Percentiles rank a stretch among this genome's conserved stretches.
Evolutionary conservation across 2,888 invertebrate species (phyloP).

Genomic region (Keiferia lycopersicella): DNA sequence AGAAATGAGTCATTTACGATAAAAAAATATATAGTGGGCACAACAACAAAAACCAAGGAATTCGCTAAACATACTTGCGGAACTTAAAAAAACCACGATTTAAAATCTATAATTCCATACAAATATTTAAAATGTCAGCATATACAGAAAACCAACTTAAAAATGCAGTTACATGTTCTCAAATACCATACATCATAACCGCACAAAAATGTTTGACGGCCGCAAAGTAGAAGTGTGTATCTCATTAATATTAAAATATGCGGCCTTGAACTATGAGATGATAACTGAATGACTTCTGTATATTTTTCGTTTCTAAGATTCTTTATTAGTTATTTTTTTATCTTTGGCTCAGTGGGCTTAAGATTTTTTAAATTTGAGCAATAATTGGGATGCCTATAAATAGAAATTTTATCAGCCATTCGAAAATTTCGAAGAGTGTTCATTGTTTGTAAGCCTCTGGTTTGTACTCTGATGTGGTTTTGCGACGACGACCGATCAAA

Average conservation of each 20-base stretch:
- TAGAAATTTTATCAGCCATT: not conserved
- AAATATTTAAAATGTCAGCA: constrained; percentile 14
- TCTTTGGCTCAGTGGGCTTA: not conserved
- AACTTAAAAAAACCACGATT: not conserved
- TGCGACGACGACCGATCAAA: too few species aligned
- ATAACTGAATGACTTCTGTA: constrained; percentile 18
- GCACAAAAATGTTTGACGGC: not conserved
- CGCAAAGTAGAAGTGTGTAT: constrained; percentile 14
- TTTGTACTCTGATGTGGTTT: too few species aligned
- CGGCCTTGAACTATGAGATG: constrained; percentile 23
- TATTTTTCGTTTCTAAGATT: not conserved
- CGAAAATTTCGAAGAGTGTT: too few species aligned
- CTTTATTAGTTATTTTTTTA: constrained; percentile 4
- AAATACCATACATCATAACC: not conserved
- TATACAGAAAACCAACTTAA: not conserved
- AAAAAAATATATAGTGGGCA: not conserved
- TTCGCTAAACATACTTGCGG: not conserved
- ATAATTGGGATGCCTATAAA: not conserved
- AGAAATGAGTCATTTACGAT: not conserved
- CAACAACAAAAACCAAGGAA: not conserved
- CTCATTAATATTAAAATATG: constrained; percentile 22
- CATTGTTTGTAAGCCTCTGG: too few species aligned
- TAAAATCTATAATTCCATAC: constrained; percentile 1
- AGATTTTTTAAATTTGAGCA: not conserved
- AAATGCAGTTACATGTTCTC: too few species aligned